A percentile compares a stretch with the other conserved stretches of the same genome.
phyloP scores from a whole-genome alignment of 2,888 invertebrate species.

The Tenthredo distinguenda region DNA sequence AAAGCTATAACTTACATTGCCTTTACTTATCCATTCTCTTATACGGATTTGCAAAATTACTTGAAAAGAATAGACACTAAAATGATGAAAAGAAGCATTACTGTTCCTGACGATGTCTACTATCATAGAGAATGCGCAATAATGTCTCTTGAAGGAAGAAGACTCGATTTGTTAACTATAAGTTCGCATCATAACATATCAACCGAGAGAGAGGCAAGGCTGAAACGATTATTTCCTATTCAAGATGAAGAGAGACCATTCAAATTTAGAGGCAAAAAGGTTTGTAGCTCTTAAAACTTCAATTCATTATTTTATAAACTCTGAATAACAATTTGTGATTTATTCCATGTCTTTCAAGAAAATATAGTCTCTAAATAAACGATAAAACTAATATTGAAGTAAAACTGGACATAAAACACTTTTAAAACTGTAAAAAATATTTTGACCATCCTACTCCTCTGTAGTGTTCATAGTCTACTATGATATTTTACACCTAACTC shows the following conservation, averaged over 20 bases:
- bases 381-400: neutral
- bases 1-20: constrained; percentile 91
- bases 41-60: constrained; percentile 88
- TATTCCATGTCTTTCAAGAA: constrained; percentile 25
- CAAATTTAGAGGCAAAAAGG: constrained; percentile 89
- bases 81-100: constrained; percentile 76
- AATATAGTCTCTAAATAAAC: neutral
- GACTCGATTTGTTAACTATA: constrained; percentile 91
- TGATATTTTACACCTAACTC: constrained; percentile 38
- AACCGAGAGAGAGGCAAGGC: constrained; percentile 85
- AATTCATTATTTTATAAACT: neutral
- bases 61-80: constrained; percentile 85
- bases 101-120: constrained; percentile 86
- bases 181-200: constrained; percentile 89
- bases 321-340: neutral
- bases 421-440: neutral
- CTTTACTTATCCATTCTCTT: constrained; percentile 95
- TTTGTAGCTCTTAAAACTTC: constrained; percentile 67
- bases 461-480: constrained; percentile 19
- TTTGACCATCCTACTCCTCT: neutral
- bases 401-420: neutral
- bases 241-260: constrained; percentile 84
- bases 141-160: constrained; percentile 87
- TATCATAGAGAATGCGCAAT: constrained; percentile 91
- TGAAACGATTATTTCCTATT: constrained; percentile 88